Conservation (phyloP, 2,797 vertebrate genomes). For the Xyrichtys novacula region DNA sequence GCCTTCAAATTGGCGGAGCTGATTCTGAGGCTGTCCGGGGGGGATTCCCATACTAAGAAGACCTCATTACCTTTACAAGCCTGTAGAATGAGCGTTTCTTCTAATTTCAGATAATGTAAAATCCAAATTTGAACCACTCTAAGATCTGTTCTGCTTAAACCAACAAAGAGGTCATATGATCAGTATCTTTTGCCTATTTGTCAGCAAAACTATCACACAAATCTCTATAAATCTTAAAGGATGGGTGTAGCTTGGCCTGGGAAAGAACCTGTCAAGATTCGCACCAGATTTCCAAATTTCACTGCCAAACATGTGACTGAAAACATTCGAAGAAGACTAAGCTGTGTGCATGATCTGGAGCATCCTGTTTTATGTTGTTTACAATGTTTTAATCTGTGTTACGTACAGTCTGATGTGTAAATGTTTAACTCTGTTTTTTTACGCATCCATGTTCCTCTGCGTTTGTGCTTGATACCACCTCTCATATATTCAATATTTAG, state of each 20-base stretch:
- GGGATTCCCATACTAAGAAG: constrained; percentile 41
- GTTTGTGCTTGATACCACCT: no score
- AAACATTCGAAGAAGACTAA: no score
- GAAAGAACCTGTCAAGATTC: no score
- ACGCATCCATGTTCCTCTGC: no score
- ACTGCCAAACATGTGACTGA: no score
- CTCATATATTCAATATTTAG: no score
- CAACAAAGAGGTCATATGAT: not conserved
- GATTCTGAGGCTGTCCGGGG: constrained; percentile 74
- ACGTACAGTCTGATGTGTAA: no score
- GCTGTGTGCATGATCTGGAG: no score
- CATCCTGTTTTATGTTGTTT: no score
- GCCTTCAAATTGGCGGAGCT: constrained; percentile 92
- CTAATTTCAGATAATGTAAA: not conserved
- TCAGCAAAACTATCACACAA: not conserved
- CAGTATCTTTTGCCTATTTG: not conserved
- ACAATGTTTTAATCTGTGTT: no score
- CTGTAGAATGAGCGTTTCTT: not conserved
- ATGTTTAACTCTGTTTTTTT: no score
- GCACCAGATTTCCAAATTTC: not conserved
- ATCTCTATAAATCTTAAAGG: not conserved
- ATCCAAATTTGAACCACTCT: no score
- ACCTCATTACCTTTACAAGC: not conserved
- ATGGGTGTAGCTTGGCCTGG: not conserved
- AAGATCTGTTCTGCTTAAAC: not conserved